Conservation (phyloP, 2,113 vertebrate genomes). For the Vulpes vulpes region DNA sequence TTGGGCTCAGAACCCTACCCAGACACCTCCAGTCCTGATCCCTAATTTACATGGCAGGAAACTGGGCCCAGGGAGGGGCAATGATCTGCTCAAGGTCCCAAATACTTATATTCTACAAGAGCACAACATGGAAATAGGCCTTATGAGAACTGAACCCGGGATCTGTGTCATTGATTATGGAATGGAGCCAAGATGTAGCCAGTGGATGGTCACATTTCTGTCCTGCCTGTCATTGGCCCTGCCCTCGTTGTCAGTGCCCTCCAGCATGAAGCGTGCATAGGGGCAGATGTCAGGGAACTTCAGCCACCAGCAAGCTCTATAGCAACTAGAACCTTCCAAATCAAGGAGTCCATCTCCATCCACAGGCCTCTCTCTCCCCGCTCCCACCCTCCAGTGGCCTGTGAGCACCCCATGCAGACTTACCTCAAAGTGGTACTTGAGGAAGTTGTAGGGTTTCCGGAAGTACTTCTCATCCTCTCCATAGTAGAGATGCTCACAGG, state of each 20-base stretch:
- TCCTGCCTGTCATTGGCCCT: background rate
- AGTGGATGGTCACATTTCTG: background rate
- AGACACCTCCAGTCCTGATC: background rate
- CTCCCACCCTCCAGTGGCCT: background rate
- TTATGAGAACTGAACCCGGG: background rate
- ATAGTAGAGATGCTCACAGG: constrained; percentile 93
- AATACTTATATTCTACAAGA: background rate
- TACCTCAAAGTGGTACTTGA: constrained; percentile 93
- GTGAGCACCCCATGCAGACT: constrained; percentile 15
- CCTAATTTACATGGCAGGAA: background rate
- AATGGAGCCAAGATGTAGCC: background rate
- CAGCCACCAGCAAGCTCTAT: background rate
- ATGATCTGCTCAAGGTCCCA: background rate
- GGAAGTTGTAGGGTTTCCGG: constrained; percentile 95
- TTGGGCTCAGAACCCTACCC: background rate
- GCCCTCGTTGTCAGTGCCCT: background rate
- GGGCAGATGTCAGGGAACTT: background rate
- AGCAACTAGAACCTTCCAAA: background rate
- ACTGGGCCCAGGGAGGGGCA: background rate
- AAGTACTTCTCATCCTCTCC: constrained; percentile 94
- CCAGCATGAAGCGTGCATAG: background rate
- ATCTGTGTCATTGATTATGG: background rate
- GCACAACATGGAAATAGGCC: background rate
- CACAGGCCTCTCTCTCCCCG: background rate
- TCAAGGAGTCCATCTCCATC: background rate